Conservation (phyloP, 2,888 invertebrate species). For the Conops quadrifasciatus region DNA sequence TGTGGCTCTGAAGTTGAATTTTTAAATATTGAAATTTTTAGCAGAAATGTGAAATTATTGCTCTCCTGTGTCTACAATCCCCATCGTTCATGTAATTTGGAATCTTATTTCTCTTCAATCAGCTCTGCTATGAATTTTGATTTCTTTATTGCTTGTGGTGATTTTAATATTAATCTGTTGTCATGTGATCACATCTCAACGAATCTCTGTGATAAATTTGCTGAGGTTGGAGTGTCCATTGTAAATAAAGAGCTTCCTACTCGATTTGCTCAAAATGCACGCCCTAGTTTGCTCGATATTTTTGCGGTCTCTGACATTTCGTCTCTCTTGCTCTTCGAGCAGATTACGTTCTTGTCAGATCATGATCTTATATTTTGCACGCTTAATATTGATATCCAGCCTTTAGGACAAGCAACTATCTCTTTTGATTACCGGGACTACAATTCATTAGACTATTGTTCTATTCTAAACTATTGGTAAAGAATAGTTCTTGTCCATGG, state of each 20-base stretch:
- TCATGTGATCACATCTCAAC: too few relatives aligned
- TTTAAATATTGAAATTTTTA: too few relatives aligned
- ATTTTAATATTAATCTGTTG: neutral
- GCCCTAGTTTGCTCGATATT: neutral
- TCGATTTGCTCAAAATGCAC: neutral
- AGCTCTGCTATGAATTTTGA: neutral
- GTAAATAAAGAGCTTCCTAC: neutral
- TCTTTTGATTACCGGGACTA: neutral
- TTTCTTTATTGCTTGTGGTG: neutral
- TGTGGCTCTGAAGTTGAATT: too few relatives aligned
- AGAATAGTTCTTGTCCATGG: neutral
- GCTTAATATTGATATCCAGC: neutral
- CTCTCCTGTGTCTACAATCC: slow-evolving; percentile 13
- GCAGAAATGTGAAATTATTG: neutral
- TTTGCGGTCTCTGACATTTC: neutral
- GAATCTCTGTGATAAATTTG: too few relatives aligned
- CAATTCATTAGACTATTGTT: neutral
- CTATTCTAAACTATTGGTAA: neutral
- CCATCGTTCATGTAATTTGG: neutral
- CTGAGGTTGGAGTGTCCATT: neutral
- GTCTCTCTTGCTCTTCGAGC: neutral
- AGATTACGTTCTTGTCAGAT: neutral
- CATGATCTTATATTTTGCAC: neutral
- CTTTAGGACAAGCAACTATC: neutral
- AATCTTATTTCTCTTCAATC: neutral